Evolutionary conservation across 1,140 invertebrate species (phyloP).

Genomic region (Lethrus apterus): DNA sequence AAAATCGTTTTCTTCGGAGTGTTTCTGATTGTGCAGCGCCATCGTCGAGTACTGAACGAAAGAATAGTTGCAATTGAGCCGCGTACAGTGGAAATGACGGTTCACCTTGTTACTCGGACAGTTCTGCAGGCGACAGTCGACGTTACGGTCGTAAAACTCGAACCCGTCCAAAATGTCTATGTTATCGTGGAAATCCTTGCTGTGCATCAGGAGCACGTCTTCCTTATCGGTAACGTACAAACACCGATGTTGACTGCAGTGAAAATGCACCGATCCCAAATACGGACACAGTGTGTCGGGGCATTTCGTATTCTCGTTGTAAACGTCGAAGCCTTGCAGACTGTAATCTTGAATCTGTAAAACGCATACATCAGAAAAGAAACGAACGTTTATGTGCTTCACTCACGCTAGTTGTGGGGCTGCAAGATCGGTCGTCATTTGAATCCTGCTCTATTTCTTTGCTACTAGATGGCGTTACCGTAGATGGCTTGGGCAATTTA

Average conservation of each 20-base stretch:
- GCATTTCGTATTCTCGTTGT: conserved; percentile 38
- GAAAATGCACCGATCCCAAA: conserved; percentile 53
- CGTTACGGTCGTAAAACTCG: conserved; percentile 70
- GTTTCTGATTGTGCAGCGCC: conserved; percentile 63
- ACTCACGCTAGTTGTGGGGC: conserved; percentile 29
- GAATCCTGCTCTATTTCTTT: conserved; percentile 42
- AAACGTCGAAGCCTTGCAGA: conserved; percentile 37
- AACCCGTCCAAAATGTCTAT: conserved; percentile 75
- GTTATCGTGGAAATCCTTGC: conserved; percentile 76
- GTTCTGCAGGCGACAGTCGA: conserved; percentile 63
- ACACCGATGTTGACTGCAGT: conserved; percentile 69
- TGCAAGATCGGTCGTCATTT: conserved; percentile 34
- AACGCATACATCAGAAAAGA: not conserved
- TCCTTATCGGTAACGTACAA: conserved; percentile 43
- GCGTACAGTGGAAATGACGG: conserved; percentile 70
- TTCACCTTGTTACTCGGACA: conserved; percentile 59
- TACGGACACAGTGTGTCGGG: conserved; percentile 50
- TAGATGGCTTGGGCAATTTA: conserved; percentile 71
- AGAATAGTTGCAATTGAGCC: conserved; percentile 64
- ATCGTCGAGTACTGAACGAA: conserved; percentile 70
- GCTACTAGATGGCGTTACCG: conserved; percentile 42
- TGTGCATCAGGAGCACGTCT: conserved; percentile 46
- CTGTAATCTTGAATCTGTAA: conserved; percentile 29
- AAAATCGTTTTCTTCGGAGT: conserved; percentile 34
- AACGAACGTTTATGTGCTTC: not conserved